Conservation (phyloP, 2,797 vertebrate species). For the Molossus alvarezi region DNA sequence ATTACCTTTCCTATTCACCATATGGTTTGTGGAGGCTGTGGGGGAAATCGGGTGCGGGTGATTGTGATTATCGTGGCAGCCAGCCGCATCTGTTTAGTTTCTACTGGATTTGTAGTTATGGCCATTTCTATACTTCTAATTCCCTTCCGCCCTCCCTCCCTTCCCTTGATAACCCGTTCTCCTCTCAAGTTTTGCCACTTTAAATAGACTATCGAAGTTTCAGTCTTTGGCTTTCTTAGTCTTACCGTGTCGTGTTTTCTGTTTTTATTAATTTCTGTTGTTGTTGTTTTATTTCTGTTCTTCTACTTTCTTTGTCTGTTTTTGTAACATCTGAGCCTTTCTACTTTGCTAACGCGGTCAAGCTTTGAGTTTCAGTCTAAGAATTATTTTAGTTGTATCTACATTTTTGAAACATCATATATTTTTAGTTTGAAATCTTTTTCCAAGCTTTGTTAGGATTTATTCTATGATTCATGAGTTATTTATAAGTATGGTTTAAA, state of each 20-base stretch:
- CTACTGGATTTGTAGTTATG: background rate
- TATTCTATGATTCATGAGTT: background rate
- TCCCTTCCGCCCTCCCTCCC: background rate
- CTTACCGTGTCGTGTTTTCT: too few species aligned
- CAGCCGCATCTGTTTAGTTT: background rate
- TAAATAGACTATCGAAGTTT: too few species aligned
- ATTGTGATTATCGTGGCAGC: fast-evolving
- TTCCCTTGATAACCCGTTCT: too few species aligned
- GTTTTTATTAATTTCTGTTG: too few species aligned
- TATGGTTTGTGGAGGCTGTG: fast-evolving
- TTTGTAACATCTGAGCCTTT: background rate
- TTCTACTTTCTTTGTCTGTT: too few species aligned
- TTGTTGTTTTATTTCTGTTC: too few species aligned
- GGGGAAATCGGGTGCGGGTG: background rate
- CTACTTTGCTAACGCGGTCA: background rate
- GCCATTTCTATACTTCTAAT: background rate
- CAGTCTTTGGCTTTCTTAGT: too few species aligned
- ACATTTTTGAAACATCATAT: background rate
- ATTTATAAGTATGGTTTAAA: background rate
- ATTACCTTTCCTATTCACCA: background rate
- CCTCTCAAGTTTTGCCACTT: too few species aligned
- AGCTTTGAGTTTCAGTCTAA: background rate
- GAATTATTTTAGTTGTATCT: background rate
- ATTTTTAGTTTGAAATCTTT: constrained; percentile 20
- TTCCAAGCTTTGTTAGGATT: background rate